Evolutionary conservation across 2,888 invertebrate species (phyloP).

Genomic region (Drosophila atroscutellata): DNA sequence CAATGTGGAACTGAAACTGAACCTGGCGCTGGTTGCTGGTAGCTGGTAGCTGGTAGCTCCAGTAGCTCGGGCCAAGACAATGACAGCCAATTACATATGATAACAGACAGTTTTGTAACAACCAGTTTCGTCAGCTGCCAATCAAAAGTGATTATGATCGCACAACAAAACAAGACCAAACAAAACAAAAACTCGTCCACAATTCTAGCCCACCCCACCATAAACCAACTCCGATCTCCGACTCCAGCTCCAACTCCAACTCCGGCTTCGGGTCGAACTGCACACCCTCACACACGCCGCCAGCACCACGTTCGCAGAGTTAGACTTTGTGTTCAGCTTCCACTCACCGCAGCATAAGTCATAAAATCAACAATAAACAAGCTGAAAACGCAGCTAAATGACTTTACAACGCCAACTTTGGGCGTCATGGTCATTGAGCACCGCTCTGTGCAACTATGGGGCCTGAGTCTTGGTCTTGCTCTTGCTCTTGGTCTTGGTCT

Average conservation of each 20-base stretch:
- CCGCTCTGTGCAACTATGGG: conserved; percentile 14
- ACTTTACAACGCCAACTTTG: conserved; percentile 54
- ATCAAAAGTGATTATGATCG: conserved; percentile 25
- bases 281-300: background rate
- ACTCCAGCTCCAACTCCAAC: background rate
- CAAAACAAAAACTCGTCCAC: background rate
- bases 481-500: background rate
- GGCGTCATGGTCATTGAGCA: conserved; percentile 73
- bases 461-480: background rate
- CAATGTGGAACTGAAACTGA: conserved; percentile 9
- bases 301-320: conserved; percentile 2
- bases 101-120: conserved; percentile 70
- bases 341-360: conserved; percentile 50
- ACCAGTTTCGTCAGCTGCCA: conserved; percentile 67
- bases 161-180: conserved; percentile 2
- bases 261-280: background rate
- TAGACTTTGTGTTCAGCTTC: background rate
- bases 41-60: conserved; percentile 9
- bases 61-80: conserved; percentile 55
- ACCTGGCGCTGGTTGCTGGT: background rate
- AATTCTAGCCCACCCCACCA: conserved; percentile 9
- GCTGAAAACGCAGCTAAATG: conserved; percentile 53
- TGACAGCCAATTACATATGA: conserved; percentile 73
- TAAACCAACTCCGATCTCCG: background rate
- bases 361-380: conserved; percentile 69